Conservation (phyloP, 2,113 vertebrate genomes). For the Anarhynchus alexandrinus region DNA sequence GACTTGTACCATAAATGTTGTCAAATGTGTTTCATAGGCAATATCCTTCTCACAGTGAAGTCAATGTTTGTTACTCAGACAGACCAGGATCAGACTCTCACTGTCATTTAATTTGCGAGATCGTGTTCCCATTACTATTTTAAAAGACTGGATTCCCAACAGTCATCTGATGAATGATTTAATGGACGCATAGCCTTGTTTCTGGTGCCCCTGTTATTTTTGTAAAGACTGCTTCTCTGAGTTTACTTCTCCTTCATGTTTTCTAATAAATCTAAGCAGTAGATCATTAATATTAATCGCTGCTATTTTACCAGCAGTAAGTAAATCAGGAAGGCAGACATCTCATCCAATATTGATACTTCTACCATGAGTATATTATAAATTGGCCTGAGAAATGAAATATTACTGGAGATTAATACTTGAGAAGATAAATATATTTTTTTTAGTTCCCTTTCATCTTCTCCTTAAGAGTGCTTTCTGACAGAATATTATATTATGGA, state of each 20-base stretch:
- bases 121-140: not conserved
- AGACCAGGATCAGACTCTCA: not conserved
- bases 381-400: not conserved
- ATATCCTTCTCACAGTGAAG: not conserved
- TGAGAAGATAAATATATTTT: not conserved
- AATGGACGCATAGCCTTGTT: not conserved
- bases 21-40: not conserved
- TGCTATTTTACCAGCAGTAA: not conserved
- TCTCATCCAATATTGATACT: not conserved
- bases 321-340: not conserved
- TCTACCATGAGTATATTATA: not conserved
- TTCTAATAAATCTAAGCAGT: not conserved
- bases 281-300: not conserved
- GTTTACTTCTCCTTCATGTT: not conserved
- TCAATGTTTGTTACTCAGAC: not conserved
- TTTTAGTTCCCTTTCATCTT: not conserved
- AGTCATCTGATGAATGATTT: not conserved
- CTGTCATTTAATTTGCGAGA: not conserved
- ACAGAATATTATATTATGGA: not conserved
- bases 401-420: not conserved
- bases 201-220: not conserved
- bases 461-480: not conserved
- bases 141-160: not conserved
- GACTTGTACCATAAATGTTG: not conserved
- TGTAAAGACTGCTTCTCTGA: not conserved